phyloP scores from a whole-genome alignment of 2,888 invertebrate species.

The Ennomos fuscantarius region DNA sequence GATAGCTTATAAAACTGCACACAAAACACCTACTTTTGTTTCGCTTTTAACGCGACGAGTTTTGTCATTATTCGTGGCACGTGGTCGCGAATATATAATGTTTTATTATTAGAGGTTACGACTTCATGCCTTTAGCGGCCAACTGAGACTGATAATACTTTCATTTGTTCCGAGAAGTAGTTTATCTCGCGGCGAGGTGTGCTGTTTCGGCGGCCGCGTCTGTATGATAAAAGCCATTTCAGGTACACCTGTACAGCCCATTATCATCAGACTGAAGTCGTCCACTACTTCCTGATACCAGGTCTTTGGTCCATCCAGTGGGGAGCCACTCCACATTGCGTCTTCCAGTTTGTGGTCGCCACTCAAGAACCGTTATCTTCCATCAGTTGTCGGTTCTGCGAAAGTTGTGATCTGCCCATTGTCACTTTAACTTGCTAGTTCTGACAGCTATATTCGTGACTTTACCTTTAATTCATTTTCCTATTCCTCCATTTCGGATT shows the following conservation, averaged over 20 bases:
- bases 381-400: too few species aligned
- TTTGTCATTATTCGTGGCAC: slow-evolving; percentile 79
- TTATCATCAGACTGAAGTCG: too few species aligned
- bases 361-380: too few species aligned
- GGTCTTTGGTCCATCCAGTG: too few species aligned
- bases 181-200: slow-evolving; percentile 58
- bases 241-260: neutral
- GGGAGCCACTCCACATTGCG: too few species aligned
- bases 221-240: slow-evolving; percentile 26
- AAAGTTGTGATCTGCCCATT: too few species aligned
- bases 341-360: too few species aligned
- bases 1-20: slow-evolving; percentile 68
- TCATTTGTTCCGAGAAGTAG: slow-evolving; percentile 78
- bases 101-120: slow-evolving; percentile 69
- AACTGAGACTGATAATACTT: slow-evolving; percentile 76
- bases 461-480: too few species aligned
- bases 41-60: slow-evolving; percentile 64
- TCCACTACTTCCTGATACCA: too few species aligned
- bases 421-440: too few species aligned
- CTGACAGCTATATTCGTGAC: too few species aligned
- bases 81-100: slow-evolving; percentile 83
- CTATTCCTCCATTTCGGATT: too few species aligned
- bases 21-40: slow-evolving; percentile 76
- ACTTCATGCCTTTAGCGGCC: slow-evolving; percentile 79
- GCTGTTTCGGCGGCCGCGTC: slow-evolving; percentile 34